These are phyloP conservation scores for Hafferia zeledoni DNA, from an alignment of 2,797 vertebrate species.

Conservation along the genomic window DNA sequence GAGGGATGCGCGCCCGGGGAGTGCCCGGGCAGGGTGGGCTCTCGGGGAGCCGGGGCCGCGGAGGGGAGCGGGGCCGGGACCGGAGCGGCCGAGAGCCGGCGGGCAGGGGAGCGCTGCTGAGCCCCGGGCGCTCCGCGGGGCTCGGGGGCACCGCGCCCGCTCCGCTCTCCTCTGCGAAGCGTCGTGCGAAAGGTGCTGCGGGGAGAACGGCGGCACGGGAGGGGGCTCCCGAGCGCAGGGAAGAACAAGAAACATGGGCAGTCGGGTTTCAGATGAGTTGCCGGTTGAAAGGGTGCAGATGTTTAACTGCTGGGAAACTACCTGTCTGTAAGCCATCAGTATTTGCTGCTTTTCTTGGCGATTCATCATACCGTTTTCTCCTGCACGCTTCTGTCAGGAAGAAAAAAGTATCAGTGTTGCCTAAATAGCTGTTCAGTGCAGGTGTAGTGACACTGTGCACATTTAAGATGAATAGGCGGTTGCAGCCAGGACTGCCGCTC, in stretches of 20 bases:
- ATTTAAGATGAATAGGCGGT: rapidly evolving
- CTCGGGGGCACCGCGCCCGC: background rate
- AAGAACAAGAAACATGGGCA: background rate
- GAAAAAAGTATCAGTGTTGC: background rate
- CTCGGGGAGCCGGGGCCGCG: background rate
- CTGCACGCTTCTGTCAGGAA: background rate
- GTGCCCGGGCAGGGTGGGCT: background rate
- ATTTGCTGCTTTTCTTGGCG: background rate
- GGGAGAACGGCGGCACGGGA: background rate
- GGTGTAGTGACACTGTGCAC: rapidly evolving
- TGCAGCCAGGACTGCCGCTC: background rate
- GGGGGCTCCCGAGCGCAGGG: rapidly evolving
- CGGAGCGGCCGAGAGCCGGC: background rate
- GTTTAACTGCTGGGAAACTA: background rate
- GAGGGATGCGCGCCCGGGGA: background rate
- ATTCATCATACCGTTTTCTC: background rate
- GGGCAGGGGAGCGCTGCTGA: background rate
- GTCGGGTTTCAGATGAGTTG: background rate
- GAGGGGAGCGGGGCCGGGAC: background rate
- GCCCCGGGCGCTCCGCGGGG: background rate
- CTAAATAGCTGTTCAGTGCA: rapidly evolving
- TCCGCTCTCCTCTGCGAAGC: background rate
- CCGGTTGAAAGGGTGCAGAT: background rate
- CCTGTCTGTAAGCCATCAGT: background rate
- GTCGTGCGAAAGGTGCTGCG: background rate